Evolutionary conservation across 1,140 invertebrate genomes (phyloP), one percentile per base, ranked within the genome.

Genomic region (Monomorium pharaonis): DNA sequence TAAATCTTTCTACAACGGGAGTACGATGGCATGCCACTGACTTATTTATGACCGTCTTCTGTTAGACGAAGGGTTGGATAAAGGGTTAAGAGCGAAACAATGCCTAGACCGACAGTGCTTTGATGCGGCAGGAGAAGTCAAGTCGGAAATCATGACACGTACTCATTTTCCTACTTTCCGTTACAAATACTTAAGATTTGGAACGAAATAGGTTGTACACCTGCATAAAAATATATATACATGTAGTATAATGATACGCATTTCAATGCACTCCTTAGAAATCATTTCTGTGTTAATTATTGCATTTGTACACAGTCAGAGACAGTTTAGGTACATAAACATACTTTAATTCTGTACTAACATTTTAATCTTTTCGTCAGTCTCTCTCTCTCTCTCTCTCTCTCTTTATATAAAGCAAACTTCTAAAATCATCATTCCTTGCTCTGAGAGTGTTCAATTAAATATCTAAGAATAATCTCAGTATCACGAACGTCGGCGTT

Each of bases 51-150:
- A 84, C 83, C 84, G 37, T 76, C 56, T 81, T 72, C 21, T 54
- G 42, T 10, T 6, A 81, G 74, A 62, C 74, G 54, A 74, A 56
- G 12, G 60, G 60, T 49, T 80, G 60, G 60, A 56, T 80, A 89
- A 91, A 85, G 90, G 89, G 88, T 90, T 88, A 91, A 88, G 81
- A 72, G 72, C 69, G 84, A 89, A 88, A 89, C 88, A 91, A 89
- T 90, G 70, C 62, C 47, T 49, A 47, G 58, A 85, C 83, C 62
- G 56, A 87, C 58, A 65, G 18, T 86, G 84, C 77, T 89, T 90
- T 86, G 77, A 90, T 85, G 76, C 51, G 63, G 67, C 37, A 5
- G 37, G 37, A 77, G 14, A 18, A 67, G 56, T 60, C 21, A 30
- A 18, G 9, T 67, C 60, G 44, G 27, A 51, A 51, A 65, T 78